Conservation (phyloP, 2,888 invertebrate genomes). For the Crepidodera aurea region DNA sequence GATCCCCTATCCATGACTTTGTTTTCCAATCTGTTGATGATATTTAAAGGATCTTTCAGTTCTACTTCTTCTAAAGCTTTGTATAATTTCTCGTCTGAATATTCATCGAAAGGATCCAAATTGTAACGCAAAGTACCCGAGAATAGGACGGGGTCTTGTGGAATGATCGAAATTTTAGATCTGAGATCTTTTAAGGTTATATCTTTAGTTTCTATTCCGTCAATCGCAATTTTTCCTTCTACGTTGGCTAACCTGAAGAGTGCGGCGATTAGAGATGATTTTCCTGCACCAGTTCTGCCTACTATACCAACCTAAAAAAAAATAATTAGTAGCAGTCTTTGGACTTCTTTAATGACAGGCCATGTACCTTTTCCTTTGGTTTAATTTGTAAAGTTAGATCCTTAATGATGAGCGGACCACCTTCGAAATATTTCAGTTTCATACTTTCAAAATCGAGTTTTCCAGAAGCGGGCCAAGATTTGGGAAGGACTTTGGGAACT, state of each 20-base stretch:
- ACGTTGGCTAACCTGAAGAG: constrained; percentile 79
- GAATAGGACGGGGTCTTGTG: constrained; percentile 65
- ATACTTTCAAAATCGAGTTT: constrained; percentile 69
- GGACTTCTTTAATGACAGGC: too few species aligned
- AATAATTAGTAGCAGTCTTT: too few species aligned
- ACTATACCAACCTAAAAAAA: constrained; percentile 77
- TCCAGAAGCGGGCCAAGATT: constrained; percentile 74
- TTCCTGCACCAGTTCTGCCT: constrained; percentile 86
- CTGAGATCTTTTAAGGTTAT: constrained; percentile 67
- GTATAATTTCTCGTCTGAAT: constrained; percentile 74
- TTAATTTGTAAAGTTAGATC: constrained; percentile 73
- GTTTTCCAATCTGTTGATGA: constrained; percentile 70
- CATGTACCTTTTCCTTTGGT: constrained; percentile 72
- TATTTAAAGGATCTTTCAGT: constrained; percentile 71
- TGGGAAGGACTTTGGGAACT: constrained; percentile 50
- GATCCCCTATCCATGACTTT: constrained; percentile 78
- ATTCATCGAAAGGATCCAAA: constrained; percentile 77
- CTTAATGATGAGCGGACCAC: constrained; percentile 73
- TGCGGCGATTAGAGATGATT: constrained; percentile 79
- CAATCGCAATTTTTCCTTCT: constrained; percentile 75
- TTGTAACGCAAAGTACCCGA: constrained; percentile 74
- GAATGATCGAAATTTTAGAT: constrained; percentile 66
- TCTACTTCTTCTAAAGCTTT: constrained; percentile 77
- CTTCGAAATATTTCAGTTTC: constrained; percentile 71
- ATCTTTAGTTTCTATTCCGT: constrained; percentile 68